Evolutionary conservation across 1,140 invertebrate genomes (phyloP).

Genomic region (Magallana ariakensis): DNA sequence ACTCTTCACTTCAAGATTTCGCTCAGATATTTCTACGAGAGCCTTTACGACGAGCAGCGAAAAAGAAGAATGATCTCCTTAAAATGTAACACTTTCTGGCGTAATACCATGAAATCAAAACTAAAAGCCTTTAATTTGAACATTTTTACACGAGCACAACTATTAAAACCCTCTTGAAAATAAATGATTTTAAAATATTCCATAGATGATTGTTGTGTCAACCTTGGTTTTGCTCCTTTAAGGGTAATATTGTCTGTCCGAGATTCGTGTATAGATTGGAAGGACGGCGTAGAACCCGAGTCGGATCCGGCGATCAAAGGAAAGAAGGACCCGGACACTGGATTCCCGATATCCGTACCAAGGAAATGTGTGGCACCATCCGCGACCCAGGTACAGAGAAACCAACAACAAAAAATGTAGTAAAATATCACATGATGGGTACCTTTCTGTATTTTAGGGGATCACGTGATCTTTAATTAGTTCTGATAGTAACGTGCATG

Average conservation of each 20-base stretch:
- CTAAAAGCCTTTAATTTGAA: too few species aligned
- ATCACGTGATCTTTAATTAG: too few species aligned
- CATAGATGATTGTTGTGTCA: background rate
- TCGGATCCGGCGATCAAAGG: conserved; percentile 96
- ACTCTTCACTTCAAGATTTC: conserved; percentile 98
- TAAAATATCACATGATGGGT: too few species aligned
- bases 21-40: conserved; percentile 94
- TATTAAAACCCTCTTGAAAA: too few species aligned
- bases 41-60: conserved; percentile 96
- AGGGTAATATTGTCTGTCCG: conserved; percentile 96
- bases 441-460: too few species aligned
- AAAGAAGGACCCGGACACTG: conserved; percentile 95
- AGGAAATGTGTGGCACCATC: conserved; percentile 91
- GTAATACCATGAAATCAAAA: too few species aligned
- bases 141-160: too few species aligned
- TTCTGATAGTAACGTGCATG: too few species aligned
- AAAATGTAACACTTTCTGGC: conserved; percentile 83
- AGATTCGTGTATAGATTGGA: conserved; percentile 98
- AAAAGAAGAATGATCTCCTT: conserved; percentile 98
- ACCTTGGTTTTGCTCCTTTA: conserved; percentile 64
- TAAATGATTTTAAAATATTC: background rate
- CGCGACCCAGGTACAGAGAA: conserved; percentile 79
- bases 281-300: conserved; percentile 91
- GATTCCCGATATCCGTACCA: conserved; percentile 95
- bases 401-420: too few species aligned